phyloP scores from a whole-genome alignment of 1,140 invertebrate species.

The Geopemphigus sp. region DNA sequence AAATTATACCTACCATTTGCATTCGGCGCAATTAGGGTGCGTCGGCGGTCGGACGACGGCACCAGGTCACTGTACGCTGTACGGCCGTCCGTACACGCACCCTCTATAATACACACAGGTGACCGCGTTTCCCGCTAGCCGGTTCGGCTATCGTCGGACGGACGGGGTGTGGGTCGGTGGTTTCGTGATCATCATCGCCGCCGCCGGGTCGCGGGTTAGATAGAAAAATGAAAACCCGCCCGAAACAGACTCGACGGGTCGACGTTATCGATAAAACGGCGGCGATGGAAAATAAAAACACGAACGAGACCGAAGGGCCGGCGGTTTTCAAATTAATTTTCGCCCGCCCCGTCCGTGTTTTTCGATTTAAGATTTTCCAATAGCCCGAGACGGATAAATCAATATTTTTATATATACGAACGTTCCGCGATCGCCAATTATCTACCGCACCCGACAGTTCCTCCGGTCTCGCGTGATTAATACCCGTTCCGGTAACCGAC shows the following conservation, averaged over 20 bases:
- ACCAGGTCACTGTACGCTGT: neutral
- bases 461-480: neutral
- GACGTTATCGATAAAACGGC: neutral
- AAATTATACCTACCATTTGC: conserved; percentile 42
- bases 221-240: neutral
- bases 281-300: too few relatives aligned
- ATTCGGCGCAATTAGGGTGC: neutral
- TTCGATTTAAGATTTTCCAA: conserved; percentile 1
- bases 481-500: neutral
- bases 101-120: neutral
- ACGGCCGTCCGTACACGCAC: neutral
- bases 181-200: neutral
- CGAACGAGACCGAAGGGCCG: too few relatives aligned
- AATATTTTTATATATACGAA: neutral
- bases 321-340: neutral
- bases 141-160: too few relatives aligned
- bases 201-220: neutral
- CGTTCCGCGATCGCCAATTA: too few relatives aligned
- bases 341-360: neutral
- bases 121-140: neutral
- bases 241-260: neutral
- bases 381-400: neutral
- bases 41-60: neutral
- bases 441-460: too few relatives aligned
- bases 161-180: neutral